Percentiles rank a stretch among this genome's conserved stretches.
phyloP scores from a whole-genome alignment of 2,888 invertebrate species.

The Gandaritis pyraliata region DNA sequence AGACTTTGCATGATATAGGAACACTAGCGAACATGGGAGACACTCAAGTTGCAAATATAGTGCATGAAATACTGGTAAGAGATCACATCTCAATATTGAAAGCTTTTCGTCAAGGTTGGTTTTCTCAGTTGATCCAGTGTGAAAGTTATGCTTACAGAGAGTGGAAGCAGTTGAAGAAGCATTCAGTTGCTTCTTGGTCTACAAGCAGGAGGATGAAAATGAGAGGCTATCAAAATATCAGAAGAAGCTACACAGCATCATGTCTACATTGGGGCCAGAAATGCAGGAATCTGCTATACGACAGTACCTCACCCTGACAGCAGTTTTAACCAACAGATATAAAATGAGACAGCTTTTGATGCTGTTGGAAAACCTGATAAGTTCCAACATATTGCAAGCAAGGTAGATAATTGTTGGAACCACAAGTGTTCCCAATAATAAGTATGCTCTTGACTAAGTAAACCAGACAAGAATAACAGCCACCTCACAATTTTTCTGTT shows the following conservation, averaged over 20 bases:
- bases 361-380: constrained; percentile 90
- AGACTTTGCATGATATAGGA: constrained; percentile 21
- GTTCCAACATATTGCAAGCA: constrained; percentile 89
- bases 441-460: no score
- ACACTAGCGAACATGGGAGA: constrained; percentile 80
- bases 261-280: constrained; percentile 88
- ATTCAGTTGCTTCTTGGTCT: constrained; percentile 94
- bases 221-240: constrained; percentile 88
- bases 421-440: no score
- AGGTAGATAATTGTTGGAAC: constrained; percentile 87
- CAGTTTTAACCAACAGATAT: constrained; percentile 89
- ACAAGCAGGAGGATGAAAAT: constrained; percentile 88
- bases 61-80: constrained; percentile 87
- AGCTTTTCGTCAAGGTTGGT: no score
- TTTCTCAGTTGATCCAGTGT: no score
- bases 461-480: no score
- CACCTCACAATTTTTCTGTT: no score
- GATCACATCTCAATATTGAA: not conserved
- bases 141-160: constrained; percentile 74
- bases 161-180: constrained; percentile 95
- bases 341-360: constrained; percentile 90
- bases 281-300: constrained; percentile 90
- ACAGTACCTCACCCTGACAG: constrained; percentile 89
- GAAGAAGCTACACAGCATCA: constrained; percentile 87
- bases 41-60: constrained; percentile 85